phyloP scores from a whole-genome alignment of 2,113 vertebrate genomes.

The Bucco capensis region DNA sequence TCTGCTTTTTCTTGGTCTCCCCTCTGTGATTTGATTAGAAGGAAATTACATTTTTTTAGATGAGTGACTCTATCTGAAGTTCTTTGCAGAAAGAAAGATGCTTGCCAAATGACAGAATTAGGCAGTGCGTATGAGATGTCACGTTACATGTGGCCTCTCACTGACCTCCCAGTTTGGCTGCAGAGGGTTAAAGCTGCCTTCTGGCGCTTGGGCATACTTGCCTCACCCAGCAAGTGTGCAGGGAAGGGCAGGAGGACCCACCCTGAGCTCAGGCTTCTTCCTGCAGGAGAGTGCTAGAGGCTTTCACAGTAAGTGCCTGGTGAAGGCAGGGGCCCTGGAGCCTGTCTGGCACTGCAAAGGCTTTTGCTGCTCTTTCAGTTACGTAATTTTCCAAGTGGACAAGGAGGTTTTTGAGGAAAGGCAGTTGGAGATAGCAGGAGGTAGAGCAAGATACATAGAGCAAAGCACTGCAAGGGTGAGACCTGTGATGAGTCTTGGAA shows the following conservation, averaged over 20 bases:
- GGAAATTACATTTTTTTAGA: neutral
- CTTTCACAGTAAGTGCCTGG: neutral
- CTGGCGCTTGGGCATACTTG: neutral
- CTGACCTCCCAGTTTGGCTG: neutral
- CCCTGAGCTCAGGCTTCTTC: conserved; percentile 8
- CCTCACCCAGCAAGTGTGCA: neutral
- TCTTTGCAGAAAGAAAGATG: neutral
- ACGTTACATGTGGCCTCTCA: neutral
- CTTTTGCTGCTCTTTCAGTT: neutral
- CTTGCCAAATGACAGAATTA: neutral
- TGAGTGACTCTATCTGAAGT: neutral
- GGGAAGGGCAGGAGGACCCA: conserved; percentile 29
- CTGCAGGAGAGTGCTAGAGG: neutral
- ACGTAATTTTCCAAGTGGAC: neutral
- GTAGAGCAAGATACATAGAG: neutral
- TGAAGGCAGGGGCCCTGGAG: neutral
- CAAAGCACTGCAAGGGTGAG: neutral
- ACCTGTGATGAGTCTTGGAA: neutral
- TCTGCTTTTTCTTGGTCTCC: too few species aligned
- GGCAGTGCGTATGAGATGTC: neutral
- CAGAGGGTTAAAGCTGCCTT: conserved; percentile 54
- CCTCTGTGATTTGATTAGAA: neutral
- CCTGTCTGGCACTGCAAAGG: neutral
- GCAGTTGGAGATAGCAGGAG: neutral
- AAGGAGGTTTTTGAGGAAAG: neutral